A percentile compares a stretch with the other conserved stretches of the same genome.
Conservation (phyloP, 2,888 invertebrate species). For the Standfussiana lucernea region DNA sequence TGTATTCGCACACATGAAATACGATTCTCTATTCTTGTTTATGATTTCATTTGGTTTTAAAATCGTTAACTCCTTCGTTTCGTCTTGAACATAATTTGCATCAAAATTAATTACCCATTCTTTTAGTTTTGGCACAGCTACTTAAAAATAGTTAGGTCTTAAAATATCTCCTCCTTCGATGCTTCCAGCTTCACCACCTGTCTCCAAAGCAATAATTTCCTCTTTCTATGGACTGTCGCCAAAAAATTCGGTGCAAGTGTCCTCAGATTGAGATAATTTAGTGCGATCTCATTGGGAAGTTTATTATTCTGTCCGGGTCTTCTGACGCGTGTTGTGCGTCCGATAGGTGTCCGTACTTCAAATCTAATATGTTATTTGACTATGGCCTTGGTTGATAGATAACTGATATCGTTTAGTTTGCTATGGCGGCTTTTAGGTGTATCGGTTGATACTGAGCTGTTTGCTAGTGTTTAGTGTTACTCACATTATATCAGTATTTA, state of each 20-base stretch:
- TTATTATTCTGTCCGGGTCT: conserved; percentile 53
- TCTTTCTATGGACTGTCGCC: conserved; percentile 73
- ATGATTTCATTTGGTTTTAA: conserved; percentile 15
- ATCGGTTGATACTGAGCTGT: conserved; percentile 19
- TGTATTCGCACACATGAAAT: conserved; percentile 46
- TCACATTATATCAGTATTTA: conserved; percentile 33
- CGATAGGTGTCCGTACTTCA: conserved; percentile 46
- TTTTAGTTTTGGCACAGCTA: conserved; percentile 30
- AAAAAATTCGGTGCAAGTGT: conserved; percentile 64
- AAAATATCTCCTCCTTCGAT: conserved; percentile 43
- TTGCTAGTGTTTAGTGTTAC: conserved; percentile 6
- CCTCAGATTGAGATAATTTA: conserved; percentile 59
- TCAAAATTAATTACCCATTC: conserved; percentile 27
- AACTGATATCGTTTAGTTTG: conserved; percentile 25
- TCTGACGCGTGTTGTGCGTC: conserved; percentile 53
- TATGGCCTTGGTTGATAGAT: conserved; percentile 56
- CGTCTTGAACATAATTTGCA: conserved; percentile 7
- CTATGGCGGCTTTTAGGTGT: conserved; percentile 20
- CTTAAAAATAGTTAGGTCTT: conserved; percentile 29
- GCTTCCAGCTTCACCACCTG: conserved; percentile 67
- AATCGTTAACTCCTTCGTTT: background rate
- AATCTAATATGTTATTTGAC: conserved; percentile 45
- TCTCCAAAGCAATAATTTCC: conserved; percentile 59
- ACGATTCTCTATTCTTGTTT: conserved; percentile 56
- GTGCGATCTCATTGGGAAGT: conserved; percentile 55